Conservation (phyloP, 2,888 invertebrate genomes). For the Caenorhabditis macrosperma region DNA sequence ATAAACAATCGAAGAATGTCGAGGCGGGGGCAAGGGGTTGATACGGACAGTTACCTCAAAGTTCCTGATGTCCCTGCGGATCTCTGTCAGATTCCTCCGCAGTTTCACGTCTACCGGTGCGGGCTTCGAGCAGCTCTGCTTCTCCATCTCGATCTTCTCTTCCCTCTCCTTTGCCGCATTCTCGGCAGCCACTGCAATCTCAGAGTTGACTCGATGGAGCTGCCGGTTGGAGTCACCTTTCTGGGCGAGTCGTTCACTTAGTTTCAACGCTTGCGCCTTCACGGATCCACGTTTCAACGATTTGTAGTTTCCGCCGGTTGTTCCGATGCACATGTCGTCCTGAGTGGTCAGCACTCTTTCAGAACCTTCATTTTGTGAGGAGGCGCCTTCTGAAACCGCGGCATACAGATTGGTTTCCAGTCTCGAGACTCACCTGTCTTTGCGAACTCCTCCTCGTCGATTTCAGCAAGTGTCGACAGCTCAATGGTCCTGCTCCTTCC, state of each 20-base stretch:
- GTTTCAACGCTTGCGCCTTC: slow-evolving; percentile 55
- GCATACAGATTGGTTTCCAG: not conserved
- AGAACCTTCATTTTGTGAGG: slow-evolving; percentile 24
- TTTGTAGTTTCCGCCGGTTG: slow-evolving; percentile 45
- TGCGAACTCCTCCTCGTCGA: slow-evolving; percentile 56
- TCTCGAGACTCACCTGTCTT: slow-evolving; percentile 29
- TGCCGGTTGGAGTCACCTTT: slow-evolving; percentile 18
- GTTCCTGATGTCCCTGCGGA: slow-evolving; percentile 36
- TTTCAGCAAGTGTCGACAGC: slow-evolving; percentile 56
- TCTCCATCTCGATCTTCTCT: slow-evolving; percentile 50
- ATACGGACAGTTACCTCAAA: slow-evolving; percentile 19
- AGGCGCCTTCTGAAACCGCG: slow-evolving; percentile 41
- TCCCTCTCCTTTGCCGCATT: slow-evolving; percentile 44
- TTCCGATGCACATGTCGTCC: slow-evolving; percentile 60
- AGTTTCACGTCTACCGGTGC: slow-evolving; percentile 35
- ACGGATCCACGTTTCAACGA: slow-evolving; percentile 55
- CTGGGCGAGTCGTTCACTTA: slow-evolving; percentile 51
- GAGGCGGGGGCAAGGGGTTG: not conserved
- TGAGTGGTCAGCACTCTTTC: slow-evolving; percentile 42
- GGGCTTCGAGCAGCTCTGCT: slow-evolving; percentile 47
- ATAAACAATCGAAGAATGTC: not conserved
- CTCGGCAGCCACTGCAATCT: slow-evolving; percentile 42
- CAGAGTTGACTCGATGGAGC: not conserved
- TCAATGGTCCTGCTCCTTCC: slow-evolving; percentile 60
- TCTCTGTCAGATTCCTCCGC: slow-evolving; percentile 40